Percentiles rank a stretch among this genome's conserved stretches.
Evolutionary conservation across 2,797 vertebrate genomes (phyloP).

Genomic region (Petrocephalus sullivani): DNA sequence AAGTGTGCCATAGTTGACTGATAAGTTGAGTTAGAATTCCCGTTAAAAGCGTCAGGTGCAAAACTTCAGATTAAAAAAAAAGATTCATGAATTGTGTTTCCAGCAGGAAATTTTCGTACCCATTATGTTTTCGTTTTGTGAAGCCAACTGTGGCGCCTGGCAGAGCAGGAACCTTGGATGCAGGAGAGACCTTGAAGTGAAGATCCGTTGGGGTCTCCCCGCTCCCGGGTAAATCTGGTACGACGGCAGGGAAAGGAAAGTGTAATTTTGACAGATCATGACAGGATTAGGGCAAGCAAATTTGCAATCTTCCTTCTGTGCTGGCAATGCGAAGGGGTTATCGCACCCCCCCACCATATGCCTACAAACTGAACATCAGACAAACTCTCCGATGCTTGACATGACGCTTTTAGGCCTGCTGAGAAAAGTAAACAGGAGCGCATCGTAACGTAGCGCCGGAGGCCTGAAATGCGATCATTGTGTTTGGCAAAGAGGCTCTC

Average conservation of each 20-base stretch:
- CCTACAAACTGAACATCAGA: slow-evolving; percentile 65
- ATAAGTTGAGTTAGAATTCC: not conserved
- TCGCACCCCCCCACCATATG: slow-evolving; percentile 51
- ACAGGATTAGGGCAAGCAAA: slow-evolving; percentile 69
- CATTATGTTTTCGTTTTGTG: slow-evolving; percentile 58
- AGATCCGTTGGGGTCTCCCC: slow-evolving; percentile 30
- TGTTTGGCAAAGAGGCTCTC: slow-evolving; percentile 52
- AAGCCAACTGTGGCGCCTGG: slow-evolving; percentile 58
- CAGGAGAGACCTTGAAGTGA: slow-evolving; percentile 46
- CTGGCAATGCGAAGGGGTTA: slow-evolving; percentile 55
- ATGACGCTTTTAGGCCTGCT: slow-evolving; percentile 46
- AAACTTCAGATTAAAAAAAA: not conserved
- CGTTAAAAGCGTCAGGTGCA: not conserved
- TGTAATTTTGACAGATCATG: slow-evolving; percentile 62
- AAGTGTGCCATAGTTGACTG: not conserved
- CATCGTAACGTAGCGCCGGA: slow-evolving; percentile 43
- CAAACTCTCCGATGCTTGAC: slow-evolving; percentile 65
- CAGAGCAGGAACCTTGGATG: slow-evolving; percentile 62
- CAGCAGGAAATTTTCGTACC: not conserved
- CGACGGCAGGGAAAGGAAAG: slow-evolving; percentile 54
- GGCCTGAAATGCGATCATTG: slow-evolving; percentile 55
- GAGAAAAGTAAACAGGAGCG: slow-evolving; percentile 57
- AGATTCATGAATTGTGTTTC: not conserved
- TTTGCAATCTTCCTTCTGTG: slow-evolving; percentile 67
- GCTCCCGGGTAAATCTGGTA: slow-evolving; percentile 54